Base-by-base conservation (phyloP, 2,888 invertebrate species). In the Lamproptera curius region DNA sequence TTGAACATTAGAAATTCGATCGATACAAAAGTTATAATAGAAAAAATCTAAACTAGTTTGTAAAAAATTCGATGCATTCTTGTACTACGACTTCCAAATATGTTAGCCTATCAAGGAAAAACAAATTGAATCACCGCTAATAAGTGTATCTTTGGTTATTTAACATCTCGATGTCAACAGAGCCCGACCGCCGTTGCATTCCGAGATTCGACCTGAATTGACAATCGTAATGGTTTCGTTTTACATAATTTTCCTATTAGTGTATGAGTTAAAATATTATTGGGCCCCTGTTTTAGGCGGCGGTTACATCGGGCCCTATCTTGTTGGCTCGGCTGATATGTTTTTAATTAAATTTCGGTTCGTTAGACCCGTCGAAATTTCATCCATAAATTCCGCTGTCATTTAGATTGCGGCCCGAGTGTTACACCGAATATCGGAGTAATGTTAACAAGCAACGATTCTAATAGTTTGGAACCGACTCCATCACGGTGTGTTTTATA, bases 241-340 rank as follows among this genome's bases (percentile, higher is more conserved):
- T 83, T 78, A 82, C 85, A 84, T 85, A 85, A 85, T 83, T 84
- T 79, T 76, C 79, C 79, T 81, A 84, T 84, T 80, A 80, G 69
- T 23, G 71, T 71, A 74, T 72, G 67, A 78, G 71, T 80, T 79
- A 76, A 83, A 76, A 76, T 82, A 84, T 76, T 70, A 63, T 65
- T 55, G 50, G 60, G 59, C 63, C 62, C 73, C 68, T 76, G 83
- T 84, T 84, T 85, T 82, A 84, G 80, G 77, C 77, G 82, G 70
- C 81, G 63, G 84, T 84, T 83, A 84, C 82, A 60, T 67, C 73
- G 63, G 56, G 61, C 73, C 73, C 73, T 73, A 68, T 65, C 63
- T 74, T 70, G 66, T 67, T 71, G 64, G 63, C 56, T 55, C 46
- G 59, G 65, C 63, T 64, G 68, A 76, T 76, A 70, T 61, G 65